phyloP scores from a whole-genome alignment of 2,888 invertebrate genomes.

The Tethea ocularis region DNA sequence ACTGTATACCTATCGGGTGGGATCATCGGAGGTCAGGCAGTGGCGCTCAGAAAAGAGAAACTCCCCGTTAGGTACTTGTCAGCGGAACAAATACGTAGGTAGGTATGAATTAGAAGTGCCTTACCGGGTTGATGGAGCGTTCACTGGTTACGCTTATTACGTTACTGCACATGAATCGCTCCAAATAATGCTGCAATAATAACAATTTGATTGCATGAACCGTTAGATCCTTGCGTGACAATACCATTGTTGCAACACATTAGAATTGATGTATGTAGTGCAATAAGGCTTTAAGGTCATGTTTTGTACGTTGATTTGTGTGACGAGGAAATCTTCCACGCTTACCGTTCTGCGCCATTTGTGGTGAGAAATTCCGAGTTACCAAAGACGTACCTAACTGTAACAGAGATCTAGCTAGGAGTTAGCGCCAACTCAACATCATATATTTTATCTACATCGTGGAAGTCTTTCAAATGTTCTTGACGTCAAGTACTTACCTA shows the following conservation, averaged over 20 bases:
- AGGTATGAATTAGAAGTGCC: conserved; percentile 42
- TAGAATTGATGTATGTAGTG: conserved; percentile 16
- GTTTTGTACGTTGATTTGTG: conserved; percentile 21
- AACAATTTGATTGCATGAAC: conserved; percentile 35
- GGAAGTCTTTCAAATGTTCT: conserved; percentile 25
- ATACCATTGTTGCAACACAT: conserved; percentile 23
- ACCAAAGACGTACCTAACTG: conserved; percentile 18
- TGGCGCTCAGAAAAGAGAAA: conserved; percentile 44
- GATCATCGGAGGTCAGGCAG: conserved; percentile 43
- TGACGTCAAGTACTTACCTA: conserved; percentile 36
- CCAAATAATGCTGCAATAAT: conserved; percentile 47
- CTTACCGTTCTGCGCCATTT: conserved; percentile 25
- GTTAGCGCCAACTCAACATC: not conserved
- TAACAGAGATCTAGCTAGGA: not conserved
- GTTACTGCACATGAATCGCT: conserved; percentile 42
- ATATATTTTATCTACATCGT: not conserved
- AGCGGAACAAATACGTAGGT: conserved; percentile 53
- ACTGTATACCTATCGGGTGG: conserved; percentile 20
- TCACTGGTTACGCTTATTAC: conserved; percentile 26
- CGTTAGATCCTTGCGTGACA: conserved; percentile 35
- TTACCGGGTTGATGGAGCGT: conserved; percentile 39
- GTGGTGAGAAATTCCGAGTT: conserved; percentile 11
- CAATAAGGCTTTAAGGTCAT: conserved; percentile 26
- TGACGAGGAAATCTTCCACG: conserved; percentile 17
- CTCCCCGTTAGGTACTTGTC: conserved; percentile 34